Base-by-base conservation (phyloP, 2,113 vertebrate genomes). In the Nothobranchius kuhntae region DNA sequence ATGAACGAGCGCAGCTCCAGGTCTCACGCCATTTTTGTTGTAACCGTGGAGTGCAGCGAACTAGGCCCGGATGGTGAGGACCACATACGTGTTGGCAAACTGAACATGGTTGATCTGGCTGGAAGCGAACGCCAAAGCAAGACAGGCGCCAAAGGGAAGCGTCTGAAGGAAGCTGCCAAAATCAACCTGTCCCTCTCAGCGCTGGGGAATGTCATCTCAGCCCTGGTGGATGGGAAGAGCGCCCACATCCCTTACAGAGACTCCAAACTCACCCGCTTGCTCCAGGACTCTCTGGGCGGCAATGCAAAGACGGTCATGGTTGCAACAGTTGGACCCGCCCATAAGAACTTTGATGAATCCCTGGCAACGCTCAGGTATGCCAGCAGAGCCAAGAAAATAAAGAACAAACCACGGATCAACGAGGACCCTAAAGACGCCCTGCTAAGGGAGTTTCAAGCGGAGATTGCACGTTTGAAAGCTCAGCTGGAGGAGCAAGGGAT, bases 291-390 rank as follows among this genome's bases (percentile, higher is more conserved):
- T 0, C 92, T 99, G 0, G 97, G 97, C 0, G 97, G 97, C 35
- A 98, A 98, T 0, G 94, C 97, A 51, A 98, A 96, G 89, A 99
- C 97, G 0, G 95, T 98, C 78, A 98, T 99, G 95, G 92, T 99
- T 44, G 97, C 97, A 77, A 98, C 96, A 0, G 82, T 99, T 75
- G 96, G 96, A 55, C 97, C 97, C 0, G 94, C 95, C 15, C 94
- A 95, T 11, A 93, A 93, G 78, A 93, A 95, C 87, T 96, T 96
- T 0, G 95, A 96, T 0, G 97, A 99, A 84, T 95, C 95, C 81
- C 90, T 98, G 46, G 95, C 96, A 61, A 99, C 97, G 1, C 90
- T 99, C 63, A 89, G 97, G 66, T 99, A 98, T 0, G 95, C 96
- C 87, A 96, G 93, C 92, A 91, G 97, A 78, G 96, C 97, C 84